Evolutionary conservation across 2,888 invertebrate genomes (phyloP).

Genomic region (Oligia strigilis): DNA sequence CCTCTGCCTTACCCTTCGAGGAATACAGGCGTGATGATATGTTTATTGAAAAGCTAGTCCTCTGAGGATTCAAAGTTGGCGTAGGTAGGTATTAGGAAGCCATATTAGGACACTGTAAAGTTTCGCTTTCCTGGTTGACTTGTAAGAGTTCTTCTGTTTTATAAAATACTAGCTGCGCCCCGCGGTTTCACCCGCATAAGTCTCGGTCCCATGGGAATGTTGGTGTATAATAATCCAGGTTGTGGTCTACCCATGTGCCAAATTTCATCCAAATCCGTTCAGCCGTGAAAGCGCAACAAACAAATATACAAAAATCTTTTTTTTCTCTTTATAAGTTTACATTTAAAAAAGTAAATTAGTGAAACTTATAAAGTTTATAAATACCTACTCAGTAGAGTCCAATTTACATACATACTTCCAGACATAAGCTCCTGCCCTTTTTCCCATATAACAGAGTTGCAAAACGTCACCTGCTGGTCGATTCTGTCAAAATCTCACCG

Average conservation of each 20-base stretch:
- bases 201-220: too few relatives aligned
- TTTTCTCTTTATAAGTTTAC: too few relatives aligned
- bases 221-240: too few relatives aligned
- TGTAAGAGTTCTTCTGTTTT: conserved; percentile 6
- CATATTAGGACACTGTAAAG: neutral
- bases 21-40: neutral
- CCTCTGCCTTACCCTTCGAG: neutral
- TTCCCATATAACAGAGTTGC: neutral
- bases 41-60: neutral
- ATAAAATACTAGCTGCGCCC: neutral
- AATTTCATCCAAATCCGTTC: too few relatives aligned
- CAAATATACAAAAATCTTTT: too few relatives aligned
- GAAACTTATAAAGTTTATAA: neutral
- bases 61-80: neutral
- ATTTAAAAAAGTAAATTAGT: neutral
- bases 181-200: too few relatives aligned
- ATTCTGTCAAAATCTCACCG: too few relatives aligned
- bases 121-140: conserved; percentile 3
- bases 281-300: too few relatives aligned
- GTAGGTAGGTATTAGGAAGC: conserved; percentile 8
- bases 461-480: too few relatives aligned
- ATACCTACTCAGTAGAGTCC: neutral
- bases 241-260: too few relatives aligned
- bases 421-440: neutral
- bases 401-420: neutral